Evolutionary conservation across 2,113 vertebrate species (phyloP).

Genomic region (Oenanthe oenanthe): DNA sequence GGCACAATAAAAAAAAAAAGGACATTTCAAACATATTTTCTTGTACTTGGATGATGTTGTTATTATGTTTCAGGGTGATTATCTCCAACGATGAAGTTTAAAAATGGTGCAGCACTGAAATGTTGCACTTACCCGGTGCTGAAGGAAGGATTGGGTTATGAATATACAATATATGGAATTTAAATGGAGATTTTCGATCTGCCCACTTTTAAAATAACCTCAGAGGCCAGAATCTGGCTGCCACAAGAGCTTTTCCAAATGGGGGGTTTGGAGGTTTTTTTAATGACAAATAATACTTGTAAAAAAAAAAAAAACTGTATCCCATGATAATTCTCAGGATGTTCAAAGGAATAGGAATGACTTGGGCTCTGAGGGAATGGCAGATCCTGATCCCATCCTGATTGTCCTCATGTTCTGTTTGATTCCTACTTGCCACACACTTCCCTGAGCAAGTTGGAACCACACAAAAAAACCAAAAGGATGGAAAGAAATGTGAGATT

Average conservation of each 20-base stretch:
- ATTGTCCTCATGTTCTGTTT: not conserved
- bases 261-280: not conserved
- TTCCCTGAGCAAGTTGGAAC: not conserved
- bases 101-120: constrained; percentile 21
- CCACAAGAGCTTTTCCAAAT: not conserved
- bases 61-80: constrained; percentile 57
- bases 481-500: not conserved
- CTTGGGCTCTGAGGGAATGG: not conserved
- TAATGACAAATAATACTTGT: not conserved
- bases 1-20: constrained; percentile 49
- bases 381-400: not conserved
- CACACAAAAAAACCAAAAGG: accelerated
- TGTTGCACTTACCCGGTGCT: not conserved
- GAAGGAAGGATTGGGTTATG: not conserved
- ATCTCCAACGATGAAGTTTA: constrained; percentile 27
- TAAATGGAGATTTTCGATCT: not conserved
- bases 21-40: constrained; percentile 59
- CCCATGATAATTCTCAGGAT: not conserved
- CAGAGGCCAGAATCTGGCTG: not conserved
- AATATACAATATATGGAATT: not conserved
- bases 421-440: not conserved
- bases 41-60: constrained; percentile 9
- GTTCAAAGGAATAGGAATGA: not conserved
- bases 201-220: not conserved
- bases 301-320: not conserved